phyloP scores from a whole-genome alignment of 2,797 vertebrate species.

The Lindbergichthys nudifrons region DNA sequence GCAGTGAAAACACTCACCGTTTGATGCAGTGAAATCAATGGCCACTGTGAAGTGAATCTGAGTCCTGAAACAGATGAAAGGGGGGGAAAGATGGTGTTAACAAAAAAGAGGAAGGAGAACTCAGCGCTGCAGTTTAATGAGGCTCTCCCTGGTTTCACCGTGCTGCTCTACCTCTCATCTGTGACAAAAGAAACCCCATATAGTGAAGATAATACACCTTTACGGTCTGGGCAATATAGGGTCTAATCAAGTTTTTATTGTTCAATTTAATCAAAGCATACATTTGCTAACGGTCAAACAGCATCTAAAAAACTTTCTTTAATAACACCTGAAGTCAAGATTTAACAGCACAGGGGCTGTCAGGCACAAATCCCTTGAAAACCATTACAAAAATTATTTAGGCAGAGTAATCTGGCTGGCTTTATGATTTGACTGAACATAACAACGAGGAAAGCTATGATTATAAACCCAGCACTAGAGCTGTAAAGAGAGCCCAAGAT shows the following conservation, averaged over 20 bases:
- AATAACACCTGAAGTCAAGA: constrained; percentile 14
- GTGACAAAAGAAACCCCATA: constrained; percentile 35
- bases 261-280: neutral
- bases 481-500: constrained; percentile 19
- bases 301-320: neutral
- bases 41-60: constrained; percentile 99
- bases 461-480: constrained; percentile 28
- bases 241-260: constrained; percentile 11
- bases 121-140: constrained; percentile 57
- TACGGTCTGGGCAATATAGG: constrained; percentile 11
- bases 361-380: constrained; percentile 11
- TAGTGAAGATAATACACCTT: constrained; percentile 27
- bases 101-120: constrained; percentile 52
- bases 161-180: constrained; percentile 49
- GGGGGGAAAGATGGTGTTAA: constrained; percentile 52
- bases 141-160: constrained; percentile 49
- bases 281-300: neutral
- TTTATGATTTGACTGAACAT: constrained; percentile 34
- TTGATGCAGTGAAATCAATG: constrained; percentile 98
- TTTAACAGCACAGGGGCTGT: constrained; percentile 15
- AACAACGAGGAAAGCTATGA: constrained; percentile 10
- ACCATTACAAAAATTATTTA: constrained; percentile 25
- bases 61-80: constrained; percentile 85
- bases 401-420: constrained; percentile 34
- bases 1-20: constrained; percentile 86